phyloP scores from a whole-genome alignment of 2,888 invertebrate genomes.

The Drosophila affinis region DNA sequence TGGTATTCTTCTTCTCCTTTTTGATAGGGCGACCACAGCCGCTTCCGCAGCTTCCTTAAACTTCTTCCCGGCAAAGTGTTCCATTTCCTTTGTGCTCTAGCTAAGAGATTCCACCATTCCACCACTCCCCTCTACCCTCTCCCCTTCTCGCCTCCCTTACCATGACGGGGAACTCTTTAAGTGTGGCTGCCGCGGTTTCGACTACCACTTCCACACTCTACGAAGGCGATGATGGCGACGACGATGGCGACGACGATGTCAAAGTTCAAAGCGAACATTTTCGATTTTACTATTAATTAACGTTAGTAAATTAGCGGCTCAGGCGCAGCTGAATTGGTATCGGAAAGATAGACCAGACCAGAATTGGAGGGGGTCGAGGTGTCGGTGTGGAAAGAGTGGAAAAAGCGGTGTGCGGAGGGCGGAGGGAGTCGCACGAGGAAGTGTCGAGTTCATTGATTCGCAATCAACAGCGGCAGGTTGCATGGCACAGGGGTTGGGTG shows the following conservation, averaged over 20 bases:
- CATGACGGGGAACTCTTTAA: conserved; percentile 40
- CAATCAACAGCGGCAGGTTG: conserved; percentile 32
- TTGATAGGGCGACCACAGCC: conserved; percentile 22
- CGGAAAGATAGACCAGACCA: conserved; percentile 9
- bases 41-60: conserved; percentile 32
- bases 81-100: conserved; percentile 69
- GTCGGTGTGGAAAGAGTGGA: too few species aligned
- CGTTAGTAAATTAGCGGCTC: conserved; percentile 73
- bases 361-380: too few species aligned
- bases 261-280: conserved; percentile 73
- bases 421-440: not conserved
- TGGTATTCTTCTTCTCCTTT: conserved; percentile 4
- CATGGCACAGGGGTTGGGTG: not conserved
- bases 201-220: conserved; percentile 19
- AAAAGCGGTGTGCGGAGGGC: too few species aligned
- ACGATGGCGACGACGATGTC: conserved; percentile 20
- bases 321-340: conserved; percentile 18
- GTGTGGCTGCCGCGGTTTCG: conserved; percentile 51
- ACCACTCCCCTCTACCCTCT: not conserved
- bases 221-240: not conserved
- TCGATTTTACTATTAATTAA: conserved; percentile 75
- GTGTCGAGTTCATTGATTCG: conserved; percentile 63
- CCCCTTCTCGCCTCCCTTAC: not conserved
- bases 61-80: conserved; percentile 61
- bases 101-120: not conserved